Evolutionary conservation across 2,797 vertebrate genomes (phyloP), one percentile per base, ranked within the genome.

Genomic region (Vultur gryphus): DNA sequence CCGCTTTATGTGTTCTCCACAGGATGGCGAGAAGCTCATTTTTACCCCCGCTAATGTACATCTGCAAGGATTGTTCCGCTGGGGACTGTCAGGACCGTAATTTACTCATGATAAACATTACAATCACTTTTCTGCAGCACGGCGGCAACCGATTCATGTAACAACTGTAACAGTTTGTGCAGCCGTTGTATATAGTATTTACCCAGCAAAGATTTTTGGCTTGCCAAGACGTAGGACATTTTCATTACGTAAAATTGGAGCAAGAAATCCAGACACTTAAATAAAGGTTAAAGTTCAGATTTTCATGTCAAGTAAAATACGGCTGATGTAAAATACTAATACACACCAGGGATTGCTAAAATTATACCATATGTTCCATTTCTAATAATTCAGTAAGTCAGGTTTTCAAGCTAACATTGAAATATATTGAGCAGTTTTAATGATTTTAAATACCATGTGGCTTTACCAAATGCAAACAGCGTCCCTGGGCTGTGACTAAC

Each of bases 241-340:
- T 81, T 76, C 43, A 55, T 59, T 44, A 72, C 37, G 58, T 87
- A 79, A 82, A 95, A 95, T 81, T 29, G 87, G 95, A 96, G 86
- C 91, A 62, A 92, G 86, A 95, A 94, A 91, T 69, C 57, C 62
- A 93, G 65, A 59, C 90, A 61, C 72, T 91, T 80, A 89, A 89
- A 75, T 64, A 83, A 93, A 95, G 96, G 95, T 93, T 88, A 90
- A 95, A 96, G 92, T 86, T 94, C 91, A 93, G 71, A 44, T 87
- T 93, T 85, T 67, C 51, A 3, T 89, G 84, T 93, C 92, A 64
- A 87, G 84, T 94, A 66, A 83, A 89, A 92, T 67, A 79, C 67
- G 69, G 67, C 84, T 91, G 82, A 87, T 93, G 73, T 84, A 61
- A 91, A 93, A 93, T 52, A 54, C 58, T 84, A 62, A 93, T 37